These are phyloP conservation scores for Gila orcuttii DNA, from an alignment of 2,113 vertebrate genomes.

Conservation along the genomic window DNA sequence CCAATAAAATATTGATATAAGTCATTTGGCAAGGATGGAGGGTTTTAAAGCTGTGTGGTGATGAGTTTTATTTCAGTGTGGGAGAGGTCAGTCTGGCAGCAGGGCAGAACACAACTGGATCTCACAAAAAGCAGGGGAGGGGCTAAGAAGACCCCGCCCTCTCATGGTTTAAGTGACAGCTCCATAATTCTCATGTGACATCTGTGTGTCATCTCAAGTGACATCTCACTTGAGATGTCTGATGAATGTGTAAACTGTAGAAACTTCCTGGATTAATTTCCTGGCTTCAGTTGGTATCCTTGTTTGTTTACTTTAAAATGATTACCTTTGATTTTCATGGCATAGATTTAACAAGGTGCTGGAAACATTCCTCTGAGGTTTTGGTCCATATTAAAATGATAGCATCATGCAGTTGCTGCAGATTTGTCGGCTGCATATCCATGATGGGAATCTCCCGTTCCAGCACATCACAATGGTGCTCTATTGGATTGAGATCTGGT, in stretches of 20 bases:
- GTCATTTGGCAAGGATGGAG: constrained; percentile 65
- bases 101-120: background rate
- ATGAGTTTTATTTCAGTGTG: constrained; percentile 67
- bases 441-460: too few species aligned
- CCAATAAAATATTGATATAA: constrained; percentile 71
- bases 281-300: background rate
- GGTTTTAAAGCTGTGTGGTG: constrained; percentile 68
- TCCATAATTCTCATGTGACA: background rate
- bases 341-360: too few species aligned
- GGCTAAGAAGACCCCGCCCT: background rate
- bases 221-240: background rate
- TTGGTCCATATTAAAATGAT: too few species aligned
- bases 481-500: too few species aligned
- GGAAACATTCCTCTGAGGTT: too few species aligned
- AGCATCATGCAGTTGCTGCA: too few species aligned
- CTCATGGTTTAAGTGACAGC: background rate
- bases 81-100: constrained; percentile 33
- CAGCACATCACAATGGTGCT: too few species aligned
- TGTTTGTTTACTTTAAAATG: constrained; percentile 7
- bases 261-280: constrained; percentile 3
- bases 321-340: background rate
- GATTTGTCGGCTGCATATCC: too few species aligned
- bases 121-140: constrained; percentile 1
- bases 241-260: background rate
- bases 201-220: too few species aligned